Conservation (phyloP, 2,113 vertebrate genomes). For the Lontra canadensis region DNA sequence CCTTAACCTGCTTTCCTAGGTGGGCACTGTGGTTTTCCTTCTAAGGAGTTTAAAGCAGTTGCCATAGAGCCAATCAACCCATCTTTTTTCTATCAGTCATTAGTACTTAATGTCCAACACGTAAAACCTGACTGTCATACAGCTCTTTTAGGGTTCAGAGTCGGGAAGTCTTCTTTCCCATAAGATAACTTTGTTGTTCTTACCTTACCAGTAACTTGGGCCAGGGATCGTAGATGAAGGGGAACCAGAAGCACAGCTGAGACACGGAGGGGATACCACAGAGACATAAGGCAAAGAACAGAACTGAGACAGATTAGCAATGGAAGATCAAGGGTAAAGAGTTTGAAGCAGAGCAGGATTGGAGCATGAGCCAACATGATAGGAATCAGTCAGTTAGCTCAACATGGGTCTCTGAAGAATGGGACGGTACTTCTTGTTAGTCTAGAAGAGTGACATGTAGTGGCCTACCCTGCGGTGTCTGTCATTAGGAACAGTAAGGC, state of each 20-base stretch:
- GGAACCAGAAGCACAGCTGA: not conserved
- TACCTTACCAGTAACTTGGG: not conserved
- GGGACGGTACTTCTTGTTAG: not conserved
- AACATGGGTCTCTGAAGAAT: not conserved
- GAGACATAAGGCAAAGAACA: not conserved
- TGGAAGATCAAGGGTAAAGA: not conserved
- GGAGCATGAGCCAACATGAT: not conserved
- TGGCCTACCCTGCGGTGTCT: not conserved
- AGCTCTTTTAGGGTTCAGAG: not conserved
- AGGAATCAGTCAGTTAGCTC: not conserved
- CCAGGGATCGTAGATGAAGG: not conserved
- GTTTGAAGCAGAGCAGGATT: not conserved
- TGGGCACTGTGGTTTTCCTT: not conserved
- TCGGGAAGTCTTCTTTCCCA: not conserved
- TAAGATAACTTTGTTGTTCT: not conserved
- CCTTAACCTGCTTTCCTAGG: not conserved
- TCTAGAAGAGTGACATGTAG: not conserved
- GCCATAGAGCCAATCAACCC: not conserved
- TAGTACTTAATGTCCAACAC: not conserved
- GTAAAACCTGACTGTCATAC: not conserved
- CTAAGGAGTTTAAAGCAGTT: slow-evolving; percentile 23
- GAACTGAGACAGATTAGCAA: not conserved
- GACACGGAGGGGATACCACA: not conserved
- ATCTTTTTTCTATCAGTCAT: not conserved
- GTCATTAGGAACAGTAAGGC: not conserved